These are phyloP conservation scores for Eueides isabella DNA, from an alignment of 1,140 invertebrate species.

Conservation along the genomic window DNA sequence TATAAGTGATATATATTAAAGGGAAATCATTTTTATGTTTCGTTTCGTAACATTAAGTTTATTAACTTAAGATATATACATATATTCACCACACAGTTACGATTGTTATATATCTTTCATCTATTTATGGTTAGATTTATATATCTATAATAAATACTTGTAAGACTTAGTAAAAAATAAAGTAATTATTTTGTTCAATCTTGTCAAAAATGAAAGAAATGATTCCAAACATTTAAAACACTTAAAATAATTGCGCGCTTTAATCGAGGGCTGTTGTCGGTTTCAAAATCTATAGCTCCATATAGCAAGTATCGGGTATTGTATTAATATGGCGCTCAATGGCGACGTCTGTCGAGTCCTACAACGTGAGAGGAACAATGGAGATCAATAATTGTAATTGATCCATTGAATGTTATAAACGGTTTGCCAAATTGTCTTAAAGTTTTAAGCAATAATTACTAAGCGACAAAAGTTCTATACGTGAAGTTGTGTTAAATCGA, in stretches of 20 bases:
- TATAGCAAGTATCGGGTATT: background rate
- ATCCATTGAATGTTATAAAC: conserved; percentile 17
- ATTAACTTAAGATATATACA: too few relatives aligned
- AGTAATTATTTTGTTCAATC: too few relatives aligned
- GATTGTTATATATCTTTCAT: too few relatives aligned
- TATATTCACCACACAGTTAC: too few relatives aligned
- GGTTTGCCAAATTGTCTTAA: conserved; percentile 18
- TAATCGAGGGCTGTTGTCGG: conserved; percentile 3
- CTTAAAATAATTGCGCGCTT: conserved; percentile 9
- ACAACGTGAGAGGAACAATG: conserved; percentile 24
- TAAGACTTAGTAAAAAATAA: too few relatives aligned
- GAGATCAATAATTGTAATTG: conserved; percentile 21
- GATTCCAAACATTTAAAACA: conserved; percentile 8
- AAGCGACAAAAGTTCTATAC: background rate
- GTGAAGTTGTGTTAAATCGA: background rate
- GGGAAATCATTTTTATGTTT: too few relatives aligned
- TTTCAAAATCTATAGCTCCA: background rate
- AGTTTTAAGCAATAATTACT: conserved; percentile 16
- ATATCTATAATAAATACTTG: too few relatives aligned
- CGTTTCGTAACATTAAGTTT: too few relatives aligned
- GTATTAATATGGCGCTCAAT: background rate
- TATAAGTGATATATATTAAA: too few relatives aligned
- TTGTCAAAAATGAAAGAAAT: conserved; percentile 3
- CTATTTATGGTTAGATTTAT: too few relatives aligned
- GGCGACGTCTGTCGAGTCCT: background rate